phyloP scores from a whole-genome alignment of 2,797 vertebrate genomes.

The Enoplosus armatus region DNA sequence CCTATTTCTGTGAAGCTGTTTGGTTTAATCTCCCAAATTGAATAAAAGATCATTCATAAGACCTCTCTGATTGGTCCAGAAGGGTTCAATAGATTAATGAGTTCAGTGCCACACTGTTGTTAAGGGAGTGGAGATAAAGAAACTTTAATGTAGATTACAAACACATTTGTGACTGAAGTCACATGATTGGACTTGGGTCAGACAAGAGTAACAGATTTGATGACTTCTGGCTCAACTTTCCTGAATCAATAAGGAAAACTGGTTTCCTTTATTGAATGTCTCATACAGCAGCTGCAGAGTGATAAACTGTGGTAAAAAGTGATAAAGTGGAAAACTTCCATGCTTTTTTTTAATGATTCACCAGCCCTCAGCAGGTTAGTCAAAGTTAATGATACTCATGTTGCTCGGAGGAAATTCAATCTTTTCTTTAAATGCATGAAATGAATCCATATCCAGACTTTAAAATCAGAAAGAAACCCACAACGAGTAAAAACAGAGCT shows the following conservation, averaged over 20 bases:
- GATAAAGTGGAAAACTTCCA: too few species aligned
- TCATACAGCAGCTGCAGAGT: background rate
- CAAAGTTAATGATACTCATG: constrained; percentile 21
- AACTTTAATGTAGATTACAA: constrained; percentile 14
- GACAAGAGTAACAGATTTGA: constrained; percentile 3
- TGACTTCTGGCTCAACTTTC: background rate
- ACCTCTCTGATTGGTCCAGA: background rate
- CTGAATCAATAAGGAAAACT: constrained; percentile 7
- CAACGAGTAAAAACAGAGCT: background rate
- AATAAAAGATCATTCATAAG: background rate
- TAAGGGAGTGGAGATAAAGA: background rate
- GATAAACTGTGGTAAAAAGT: too few species aligned
- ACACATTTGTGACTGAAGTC: constrained; percentile 16
- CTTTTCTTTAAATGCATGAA: background rate
- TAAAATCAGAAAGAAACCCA: background rate
- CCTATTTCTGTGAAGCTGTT: background rate
- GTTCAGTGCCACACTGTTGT: background rate
- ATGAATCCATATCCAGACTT: background rate
- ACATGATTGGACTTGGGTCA: constrained; percentile 33
- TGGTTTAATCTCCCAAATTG: background rate
- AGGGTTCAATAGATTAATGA: background rate
- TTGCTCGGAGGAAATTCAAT: background rate
- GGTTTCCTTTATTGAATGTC: constrained; percentile 1
- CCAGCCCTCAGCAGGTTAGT: background rate
- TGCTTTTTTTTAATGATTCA: constrained; percentile 19